Evolutionary conservation across 2,888 invertebrate species (phyloP), one percentile per base, ranked within the genome.

Genomic region (Pseudococcus jackbeardsleyi): DNA sequence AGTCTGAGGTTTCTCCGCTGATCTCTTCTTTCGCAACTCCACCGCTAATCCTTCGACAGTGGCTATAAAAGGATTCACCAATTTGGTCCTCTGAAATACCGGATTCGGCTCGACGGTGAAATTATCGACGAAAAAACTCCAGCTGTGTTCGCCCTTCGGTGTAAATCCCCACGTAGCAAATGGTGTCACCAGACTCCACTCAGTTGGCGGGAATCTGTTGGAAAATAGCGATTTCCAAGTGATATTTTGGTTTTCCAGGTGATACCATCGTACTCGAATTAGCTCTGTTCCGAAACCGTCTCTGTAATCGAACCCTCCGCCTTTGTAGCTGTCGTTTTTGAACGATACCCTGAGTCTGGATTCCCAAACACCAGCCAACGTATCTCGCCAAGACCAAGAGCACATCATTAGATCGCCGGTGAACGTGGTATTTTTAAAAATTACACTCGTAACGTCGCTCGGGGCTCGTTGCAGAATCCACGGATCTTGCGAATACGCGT

Each of bases 351-450:
- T 77, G 11, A 89, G 11, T 77, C 89, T 88, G n/a, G 89, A 88
- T 22, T 89, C 89, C 89, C 89, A 89, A 12, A 88, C 48, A 1
- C 89, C 89, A 6, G 64, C 59, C 22, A 85, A 54, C 46, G 89
- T 88, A 50, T 89, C 89, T 50, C n/a, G 87, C 89, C 89, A 89
- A 1, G 85, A 64, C 89, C 89, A 89, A 11, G 87, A 85, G 19
- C 77, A 72, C 87, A 88, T 17, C 88, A 86, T 89, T 54, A 85
- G 86, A 33, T 85, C 84, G n/a, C 88, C 89, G 19, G 88, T 85
- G 6, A 89, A 85, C 0, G 89, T 89, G 54, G 89, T 89, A 48
- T 89, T 89, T 68, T 68, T 79, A 48, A 89, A 89, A 33, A 89
- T 84, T 11, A 86, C 82, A 17, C 59, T 17, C 8, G 87, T 46